Evolutionary conservation across 2,888 invertebrate species (phyloP), one percentile per base, ranked within the genome.

Genomic region (Lampropteryx suffumata): DNA sequence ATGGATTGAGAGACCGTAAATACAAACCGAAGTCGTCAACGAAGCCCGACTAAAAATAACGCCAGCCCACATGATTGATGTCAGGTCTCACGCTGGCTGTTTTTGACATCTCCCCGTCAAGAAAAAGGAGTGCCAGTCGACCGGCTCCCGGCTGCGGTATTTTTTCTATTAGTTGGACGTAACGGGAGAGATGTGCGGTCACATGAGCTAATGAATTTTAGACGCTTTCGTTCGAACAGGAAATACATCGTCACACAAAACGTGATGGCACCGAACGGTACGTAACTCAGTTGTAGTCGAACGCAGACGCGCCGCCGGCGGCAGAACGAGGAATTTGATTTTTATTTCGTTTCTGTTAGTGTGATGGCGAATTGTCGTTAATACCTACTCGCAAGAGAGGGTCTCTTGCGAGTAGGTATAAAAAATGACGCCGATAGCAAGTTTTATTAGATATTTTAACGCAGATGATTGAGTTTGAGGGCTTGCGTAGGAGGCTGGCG

Each of bases 391-490:
- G n/a, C n/a, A n/a, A n/a, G n/a, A n/a, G n/a, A n/a, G n/a, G n/a
- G n/a, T 70, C 64, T 60, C 69, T 71, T 65, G 70, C 73, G 47
- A 47, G 37, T 42, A 37, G 37, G 72, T 72, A 71, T 80, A 78
- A 73, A 78, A 78, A 78, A 67, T 76, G 71, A 79, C 67, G 73
- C 73, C 69, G 63, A 70, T 72, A 71, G 79, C 76, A 74, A 73
- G 72, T 82, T 82, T 79, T 80, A 82, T 84, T 81, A 69, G 79
- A 83, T 85, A 84, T 87, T 86, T 87, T 83, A 76, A 80, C 76
- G 78, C 74, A 74, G 76, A 77, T 83, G 82, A 89, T 89, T 87
- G 83, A 85, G 87, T 89, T 88, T 86, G 82, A 64, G 72, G 75
- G 75, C 69, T 79, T 79, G 84, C 79, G 83, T 81, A 80, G 79